Percentiles rank a stretch among this genome's conserved stretches.
Evolutionary conservation across 2,888 invertebrate genomes (phyloP).

Genomic region (Nemotelus nigrinus): DNA sequence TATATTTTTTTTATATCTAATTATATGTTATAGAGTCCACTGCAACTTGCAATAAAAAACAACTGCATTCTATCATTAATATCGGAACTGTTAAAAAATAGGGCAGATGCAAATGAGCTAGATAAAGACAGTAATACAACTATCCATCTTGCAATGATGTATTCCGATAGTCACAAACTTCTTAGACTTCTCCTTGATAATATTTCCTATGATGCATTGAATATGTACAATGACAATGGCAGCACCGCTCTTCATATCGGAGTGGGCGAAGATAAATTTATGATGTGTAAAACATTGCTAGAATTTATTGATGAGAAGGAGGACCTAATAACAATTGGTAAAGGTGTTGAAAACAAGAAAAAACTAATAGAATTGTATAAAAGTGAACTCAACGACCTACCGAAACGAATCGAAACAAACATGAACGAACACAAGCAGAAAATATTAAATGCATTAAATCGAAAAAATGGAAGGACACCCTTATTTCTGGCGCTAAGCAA

Average conservation of each 20-base stretch:
- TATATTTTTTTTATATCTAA: not conserved
- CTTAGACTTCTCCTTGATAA: slow-evolving; percentile 55
- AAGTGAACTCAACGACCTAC: slow-evolving; percentile 9
- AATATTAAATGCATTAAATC: slow-evolving; percentile 58
- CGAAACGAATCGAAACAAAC: not conserved
- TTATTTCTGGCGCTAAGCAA: slow-evolving; percentile 60
- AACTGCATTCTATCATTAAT: slow-evolving; percentile 56
- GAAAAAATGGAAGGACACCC: slow-evolving; percentile 58
- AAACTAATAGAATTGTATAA: slow-evolving; percentile 42
- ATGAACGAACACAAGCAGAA: slow-evolving; percentile 52
- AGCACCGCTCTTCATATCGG: slow-evolving; percentile 60
- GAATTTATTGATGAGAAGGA: slow-evolving; percentile 56
- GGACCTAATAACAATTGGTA: slow-evolving; percentile 32
- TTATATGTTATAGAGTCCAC: slow-evolving; percentile 41
- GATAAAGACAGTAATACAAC: slow-evolving; percentile 59
- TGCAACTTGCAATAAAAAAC: slow-evolving; percentile 55
- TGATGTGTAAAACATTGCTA: slow-evolving; percentile 57
- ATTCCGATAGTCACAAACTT: slow-evolving; percentile 54
- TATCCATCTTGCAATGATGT: slow-evolving; percentile 59
- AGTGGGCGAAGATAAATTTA: slow-evolving; percentile 57
- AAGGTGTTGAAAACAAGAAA: slow-evolving; percentile 37
- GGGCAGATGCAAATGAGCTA: slow-evolving; percentile 54
- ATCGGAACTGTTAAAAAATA: slow-evolving; percentile 54
- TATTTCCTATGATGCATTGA: slow-evolving; percentile 56
- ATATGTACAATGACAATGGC: slow-evolving; percentile 59